Evolutionary conservation across 2,888 invertebrate species (phyloP).

Genomic region (Craniophora ligustri): DNA sequence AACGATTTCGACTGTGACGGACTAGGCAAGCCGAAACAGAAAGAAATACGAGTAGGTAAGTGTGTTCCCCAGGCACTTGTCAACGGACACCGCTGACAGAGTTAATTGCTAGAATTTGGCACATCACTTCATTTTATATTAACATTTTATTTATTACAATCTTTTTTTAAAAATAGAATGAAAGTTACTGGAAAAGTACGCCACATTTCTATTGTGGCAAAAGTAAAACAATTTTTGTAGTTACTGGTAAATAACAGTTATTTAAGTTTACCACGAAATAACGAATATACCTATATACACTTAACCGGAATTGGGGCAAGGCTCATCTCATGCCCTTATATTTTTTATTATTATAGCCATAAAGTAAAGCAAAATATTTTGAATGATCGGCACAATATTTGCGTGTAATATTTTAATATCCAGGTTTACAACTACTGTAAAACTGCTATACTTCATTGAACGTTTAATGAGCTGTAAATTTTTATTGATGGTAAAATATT

Average conservation of each 20-base stretch:
- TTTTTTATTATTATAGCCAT: constrained; percentile 68
- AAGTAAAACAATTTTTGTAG: too few species aligned
- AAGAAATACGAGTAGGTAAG: constrained; percentile 43
- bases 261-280: constrained; percentile 18
- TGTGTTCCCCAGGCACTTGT: constrained; percentile 34
- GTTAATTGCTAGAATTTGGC: constrained; percentile 44
- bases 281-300: constrained; percentile 47
- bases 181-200: constrained; percentile 3
- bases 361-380: constrained; percentile 70
- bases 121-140: constrained; percentile 28
- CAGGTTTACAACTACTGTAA: constrained; percentile 66
- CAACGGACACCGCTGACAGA: constrained; percentile 23
- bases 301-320: constrained; percentile 68
- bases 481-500: constrained; percentile 50
- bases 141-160: constrained; percentile 22
- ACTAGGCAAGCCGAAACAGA: constrained; percentile 33
- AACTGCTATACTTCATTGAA: constrained; percentile 44
- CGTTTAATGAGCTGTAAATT: constrained; percentile 45
- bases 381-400: constrained; percentile 61
- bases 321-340: constrained; percentile 64
- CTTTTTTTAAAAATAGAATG: constrained; percentile 7
- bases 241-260: too few species aligned
- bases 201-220: too few species aligned
- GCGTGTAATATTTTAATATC: constrained; percentile 67
- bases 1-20: constrained; percentile 35